A percentile compares a stretch with the other conserved stretches of the same genome.
Conservation (phyloP, 2,888 invertebrate genomes). For the Rotaria sp. region DNA sequence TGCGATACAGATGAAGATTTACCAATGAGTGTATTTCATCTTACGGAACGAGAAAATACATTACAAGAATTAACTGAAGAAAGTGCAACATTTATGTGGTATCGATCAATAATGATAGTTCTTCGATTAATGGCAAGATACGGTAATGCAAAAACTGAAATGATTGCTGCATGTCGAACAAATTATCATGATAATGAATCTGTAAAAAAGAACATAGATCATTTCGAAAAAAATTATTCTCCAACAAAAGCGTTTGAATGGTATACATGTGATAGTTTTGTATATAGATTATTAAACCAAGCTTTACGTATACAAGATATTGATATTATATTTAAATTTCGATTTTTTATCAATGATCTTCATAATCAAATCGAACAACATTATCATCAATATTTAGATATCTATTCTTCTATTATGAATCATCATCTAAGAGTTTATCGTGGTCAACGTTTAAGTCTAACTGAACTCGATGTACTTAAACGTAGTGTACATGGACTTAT, state of each 20-base stretch:
- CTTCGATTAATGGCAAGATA: neutral
- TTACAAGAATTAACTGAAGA: neutral
- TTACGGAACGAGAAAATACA: neutral
- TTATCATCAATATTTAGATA: neutral
- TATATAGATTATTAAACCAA: neutral
- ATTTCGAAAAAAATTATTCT: neutral
- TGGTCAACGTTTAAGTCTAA: neutral
- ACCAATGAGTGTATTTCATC: constrained; percentile 24
- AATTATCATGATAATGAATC: neutral
- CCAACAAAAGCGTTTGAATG: neutral
- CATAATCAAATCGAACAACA: neutral
- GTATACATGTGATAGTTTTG: neutral
- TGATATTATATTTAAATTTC: constrained; percentile 26
- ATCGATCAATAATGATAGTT: neutral
- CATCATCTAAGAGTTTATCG: neutral
- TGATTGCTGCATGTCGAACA: neutral
- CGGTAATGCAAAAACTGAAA: neutral
- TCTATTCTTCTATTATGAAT: no score
- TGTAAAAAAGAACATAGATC: neutral
- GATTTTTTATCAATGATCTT: constrained; percentile 14
- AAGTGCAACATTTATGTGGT: neutral
- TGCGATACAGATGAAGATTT: neutral
- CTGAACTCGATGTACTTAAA: neutral
- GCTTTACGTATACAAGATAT: neutral
- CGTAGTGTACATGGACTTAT: neutral